These are phyloP conservation scores for Sesia apiformis DNA, from an alignment of 2,888 invertebrate genomes.

Conservation along the genomic window DNA sequence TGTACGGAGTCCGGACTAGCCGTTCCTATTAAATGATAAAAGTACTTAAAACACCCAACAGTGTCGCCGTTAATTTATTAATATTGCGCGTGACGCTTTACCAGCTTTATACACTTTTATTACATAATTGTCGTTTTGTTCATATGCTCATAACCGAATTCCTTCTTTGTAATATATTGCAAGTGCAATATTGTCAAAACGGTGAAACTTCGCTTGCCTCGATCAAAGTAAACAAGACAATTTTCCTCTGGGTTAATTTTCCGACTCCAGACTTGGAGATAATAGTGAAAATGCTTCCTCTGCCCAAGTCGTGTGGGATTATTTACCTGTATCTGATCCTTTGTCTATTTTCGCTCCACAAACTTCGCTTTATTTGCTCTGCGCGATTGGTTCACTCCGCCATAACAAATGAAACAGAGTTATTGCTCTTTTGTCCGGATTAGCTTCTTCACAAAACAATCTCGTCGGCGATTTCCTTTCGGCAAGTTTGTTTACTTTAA, in stretches of 20 bases:
- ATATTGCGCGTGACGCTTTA: too few species aligned
- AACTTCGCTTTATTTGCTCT: conserved; percentile 60
- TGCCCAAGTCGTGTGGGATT: conserved; percentile 47
- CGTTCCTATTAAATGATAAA: too few species aligned
- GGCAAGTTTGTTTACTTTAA: conserved; percentile 16
- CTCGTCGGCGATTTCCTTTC: conserved; percentile 21
- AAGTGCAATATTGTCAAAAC: not conserved
- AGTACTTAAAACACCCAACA: too few species aligned
- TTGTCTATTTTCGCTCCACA: conserved; percentile 68
- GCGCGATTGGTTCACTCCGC: conserved; percentile 60
- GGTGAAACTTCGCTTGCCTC: not conserved
- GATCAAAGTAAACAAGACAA: conserved; percentile 25
- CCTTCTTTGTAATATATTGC: too few species aligned
- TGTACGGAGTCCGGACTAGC: too few species aligned
- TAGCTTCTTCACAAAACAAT: conserved; percentile 43
- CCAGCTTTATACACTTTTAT: too few species aligned
- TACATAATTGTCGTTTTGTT: too few species aligned
- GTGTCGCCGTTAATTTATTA: too few species aligned
- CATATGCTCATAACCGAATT: too few species aligned
- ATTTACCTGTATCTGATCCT: conserved; percentile 64
- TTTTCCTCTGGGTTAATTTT: conserved; percentile 26
- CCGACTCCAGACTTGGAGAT: conserved; percentile 33
- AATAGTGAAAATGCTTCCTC: conserved; percentile 47
- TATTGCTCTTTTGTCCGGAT: conserved; percentile 54
- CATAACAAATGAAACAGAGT: conserved; percentile 59